Evolutionary conservation across 2,797 vertebrate species (phyloP).

Genomic region (Cynopterus sphinx): DNA sequence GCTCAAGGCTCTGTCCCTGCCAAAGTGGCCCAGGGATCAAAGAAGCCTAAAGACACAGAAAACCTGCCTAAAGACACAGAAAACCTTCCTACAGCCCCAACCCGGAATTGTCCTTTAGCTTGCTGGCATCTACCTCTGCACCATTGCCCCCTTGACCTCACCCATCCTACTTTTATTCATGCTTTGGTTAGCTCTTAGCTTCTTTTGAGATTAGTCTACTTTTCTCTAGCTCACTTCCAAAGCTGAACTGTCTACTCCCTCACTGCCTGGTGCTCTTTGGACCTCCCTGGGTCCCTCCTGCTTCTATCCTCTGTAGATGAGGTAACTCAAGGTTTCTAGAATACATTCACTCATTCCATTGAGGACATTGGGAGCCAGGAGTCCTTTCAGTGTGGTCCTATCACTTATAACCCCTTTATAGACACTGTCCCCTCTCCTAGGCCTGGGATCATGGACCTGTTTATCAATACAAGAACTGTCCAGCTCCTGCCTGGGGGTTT

Average conservation of each 20-base stretch:
- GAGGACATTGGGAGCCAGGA: neutral
- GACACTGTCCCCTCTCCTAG: neutral
- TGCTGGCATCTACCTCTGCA: neutral
- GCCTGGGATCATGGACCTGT: neutral
- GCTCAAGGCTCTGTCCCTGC: conserved; percentile 57
- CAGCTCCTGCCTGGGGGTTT: neutral
- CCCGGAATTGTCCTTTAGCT: conserved; percentile 54
- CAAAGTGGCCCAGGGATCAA: conserved; percentile 74
- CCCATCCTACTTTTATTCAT: neutral
- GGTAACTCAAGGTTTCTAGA: neutral
- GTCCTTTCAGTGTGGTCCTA: neutral
- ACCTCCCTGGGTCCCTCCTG: neutral
- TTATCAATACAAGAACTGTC: neutral
- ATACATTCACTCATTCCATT: neutral
- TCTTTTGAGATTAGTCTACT: neutral
- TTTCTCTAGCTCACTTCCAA: neutral
- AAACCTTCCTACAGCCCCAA: conserved; percentile 46
- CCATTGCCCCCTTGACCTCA: neutral
- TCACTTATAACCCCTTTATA: neutral
- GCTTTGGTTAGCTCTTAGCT: neutral
- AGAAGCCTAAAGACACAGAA: conserved; percentile 58
- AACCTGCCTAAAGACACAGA: conserved; percentile 53
- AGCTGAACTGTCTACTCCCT: neutral
- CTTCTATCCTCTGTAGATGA: neutral
- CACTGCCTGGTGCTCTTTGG: neutral